Evolutionary conservation across 2,797 vertebrate genomes (phyloP), one percentile per base, ranked within the genome.

Genomic region (Todus mexicanus): DNA sequence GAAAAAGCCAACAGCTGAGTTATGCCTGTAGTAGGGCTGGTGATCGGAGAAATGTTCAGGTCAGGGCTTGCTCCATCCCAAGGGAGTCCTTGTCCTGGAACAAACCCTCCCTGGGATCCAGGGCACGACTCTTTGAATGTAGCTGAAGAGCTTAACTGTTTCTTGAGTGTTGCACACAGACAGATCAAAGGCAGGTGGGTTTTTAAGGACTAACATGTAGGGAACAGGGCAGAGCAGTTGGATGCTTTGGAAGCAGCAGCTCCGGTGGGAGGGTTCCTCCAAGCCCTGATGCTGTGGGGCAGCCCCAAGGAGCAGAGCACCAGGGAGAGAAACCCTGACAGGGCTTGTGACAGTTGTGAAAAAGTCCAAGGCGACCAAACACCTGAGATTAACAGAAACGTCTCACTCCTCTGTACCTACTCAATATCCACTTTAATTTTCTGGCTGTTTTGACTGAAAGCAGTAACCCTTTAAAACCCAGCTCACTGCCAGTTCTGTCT

Each of bases 11-110:
- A 53, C 9, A 54, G n/a, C 29, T 33, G 9, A 21, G 43, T 43
- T 54, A 13, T 0, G 0, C 45, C 22, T 79, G 47, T 9, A 14
- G 2, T 10, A 18, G 21, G 21, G 51, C 15, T 1, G 0, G 56
- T 22, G 66, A 19, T 19, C 0, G 1, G 9, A 53, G 21, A 10
- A 13, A 31, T 19, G 19, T 29, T 79, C 25, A 23, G 51, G 17
- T 45, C 56, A 69, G 19, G 61, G n/a, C 15, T 13, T 6, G 20
- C 10, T 66, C 29, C 37, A 12, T 13, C 45, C 68, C 70, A 35
- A 8, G 13, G 4, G 25, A 65, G 11, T 40, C 38, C 27, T 70
- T 1, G 0, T 25, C 13, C 35, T 74, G 37, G 37, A 40, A 12
- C 8, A 65, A 77, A 61, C 12, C 35, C 33, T 60, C 33, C 21